Evolutionary conservation across 2,797 vertebrate species (phyloP).

Genomic region (Limosa lapponica): DNA sequence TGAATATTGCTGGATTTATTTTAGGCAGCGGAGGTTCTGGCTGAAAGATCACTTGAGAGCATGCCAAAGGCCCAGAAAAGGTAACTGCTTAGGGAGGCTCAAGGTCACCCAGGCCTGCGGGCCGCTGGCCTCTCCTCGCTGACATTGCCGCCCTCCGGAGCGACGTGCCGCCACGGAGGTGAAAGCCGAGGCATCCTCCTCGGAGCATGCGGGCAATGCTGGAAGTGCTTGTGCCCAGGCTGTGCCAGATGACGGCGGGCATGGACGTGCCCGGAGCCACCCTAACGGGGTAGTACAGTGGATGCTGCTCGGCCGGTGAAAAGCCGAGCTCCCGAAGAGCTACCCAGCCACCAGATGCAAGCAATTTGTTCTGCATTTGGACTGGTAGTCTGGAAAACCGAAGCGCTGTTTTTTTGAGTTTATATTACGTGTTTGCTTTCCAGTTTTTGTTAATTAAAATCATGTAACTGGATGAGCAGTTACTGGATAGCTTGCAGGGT

Average conservation of each 20-base stretch:
- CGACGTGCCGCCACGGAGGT: accelerated
- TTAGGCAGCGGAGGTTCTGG: neutral
- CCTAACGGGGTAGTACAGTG: accelerated
- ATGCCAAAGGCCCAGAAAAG: constrained; percentile 62
- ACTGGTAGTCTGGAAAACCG: neutral
- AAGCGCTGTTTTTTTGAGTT: constrained; percentile 1
- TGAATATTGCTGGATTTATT: constrained; percentile 45
- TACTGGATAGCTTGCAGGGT: neutral
- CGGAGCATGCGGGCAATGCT: neutral
- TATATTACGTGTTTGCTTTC: constrained; percentile 23
- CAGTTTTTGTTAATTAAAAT: constrained; percentile 50
- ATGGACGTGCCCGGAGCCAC: neutral
- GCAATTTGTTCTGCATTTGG: constrained; percentile 35
- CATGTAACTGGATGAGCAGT: constrained; percentile 3
- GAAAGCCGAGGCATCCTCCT: constrained; percentile 2
- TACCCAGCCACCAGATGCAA: neutral
- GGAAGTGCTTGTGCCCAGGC: neutral
- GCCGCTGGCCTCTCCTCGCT: neutral
- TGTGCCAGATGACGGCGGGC: neutral
- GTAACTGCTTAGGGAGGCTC: constrained; percentile 26
- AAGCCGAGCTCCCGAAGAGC: accelerated
- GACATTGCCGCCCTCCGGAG: neutral
- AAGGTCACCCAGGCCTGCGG: constrained; percentile 33
- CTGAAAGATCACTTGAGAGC: constrained; percentile 32
- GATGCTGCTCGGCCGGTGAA: neutral